These are phyloP conservation scores for Lycia hirtaria DNA, from an alignment of 2,888 invertebrate species.

Conservation along the genomic window DNA sequence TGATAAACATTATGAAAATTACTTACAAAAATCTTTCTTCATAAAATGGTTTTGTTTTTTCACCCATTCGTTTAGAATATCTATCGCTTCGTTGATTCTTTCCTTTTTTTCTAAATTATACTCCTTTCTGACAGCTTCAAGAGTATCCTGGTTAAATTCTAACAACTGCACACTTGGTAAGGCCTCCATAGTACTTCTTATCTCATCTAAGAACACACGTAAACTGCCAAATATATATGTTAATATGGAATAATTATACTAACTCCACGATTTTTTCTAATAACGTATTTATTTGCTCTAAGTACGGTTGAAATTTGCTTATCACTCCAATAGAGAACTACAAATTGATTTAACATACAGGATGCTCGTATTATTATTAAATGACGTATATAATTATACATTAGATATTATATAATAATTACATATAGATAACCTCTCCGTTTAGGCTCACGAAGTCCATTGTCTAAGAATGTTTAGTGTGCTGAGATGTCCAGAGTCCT, in stretches of 20 bases:
- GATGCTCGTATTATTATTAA: too few species aligned
- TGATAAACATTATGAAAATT: neutral
- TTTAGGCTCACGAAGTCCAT: too few species aligned
- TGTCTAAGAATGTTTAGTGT: too few species aligned
- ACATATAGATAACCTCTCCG: too few species aligned
- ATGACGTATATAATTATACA: too few species aligned
- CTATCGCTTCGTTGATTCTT: slow-evolving; percentile 53
- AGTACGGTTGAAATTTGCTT: neutral
- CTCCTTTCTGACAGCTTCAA: slow-evolving; percentile 51
- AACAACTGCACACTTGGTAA: slow-evolving; percentile 41
- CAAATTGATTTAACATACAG: neutral
- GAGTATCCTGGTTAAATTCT: slow-evolving; percentile 45
- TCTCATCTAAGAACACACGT: neutral
- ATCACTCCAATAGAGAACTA: neutral
- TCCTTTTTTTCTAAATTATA: slow-evolving; percentile 49
- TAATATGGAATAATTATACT: neutral
- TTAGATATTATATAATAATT: too few species aligned
- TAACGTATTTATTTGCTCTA: neutral
- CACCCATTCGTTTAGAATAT: slow-evolving; percentile 61
- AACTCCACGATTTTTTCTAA: neutral
- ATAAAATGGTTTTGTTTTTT: slow-evolving; percentile 57
- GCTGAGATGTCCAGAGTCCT: too few species aligned
- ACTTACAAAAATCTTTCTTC: slow-evolving; percentile 61
- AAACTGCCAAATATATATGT: neutral
- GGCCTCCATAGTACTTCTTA: slow-evolving; percentile 39